Evolutionary conservation across 2,888 invertebrate species (phyloP).

Genomic region (Agrotis ipsilon): DNA sequence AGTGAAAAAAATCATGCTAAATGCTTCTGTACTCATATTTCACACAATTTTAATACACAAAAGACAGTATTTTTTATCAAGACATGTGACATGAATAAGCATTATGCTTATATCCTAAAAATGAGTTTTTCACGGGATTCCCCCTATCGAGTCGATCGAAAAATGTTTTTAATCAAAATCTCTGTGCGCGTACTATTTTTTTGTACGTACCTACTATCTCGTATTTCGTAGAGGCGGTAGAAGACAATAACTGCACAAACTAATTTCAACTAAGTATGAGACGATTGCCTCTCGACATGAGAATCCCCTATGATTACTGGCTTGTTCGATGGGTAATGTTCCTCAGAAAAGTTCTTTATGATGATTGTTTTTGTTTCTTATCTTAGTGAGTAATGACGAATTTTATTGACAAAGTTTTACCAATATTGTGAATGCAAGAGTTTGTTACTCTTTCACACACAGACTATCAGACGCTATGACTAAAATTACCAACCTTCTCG

Average conservation of each 20-base stretch:
- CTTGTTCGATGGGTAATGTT: slow-evolving; percentile 12
- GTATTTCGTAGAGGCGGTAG: slow-evolving; percentile 12
- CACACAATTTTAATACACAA: too few relatives aligned
- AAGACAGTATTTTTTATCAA: neutral
- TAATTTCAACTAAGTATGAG: slow-evolving; percentile 14
- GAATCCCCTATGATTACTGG: neutral
- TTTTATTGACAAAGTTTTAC: too few relatives aligned
- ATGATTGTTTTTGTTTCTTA: slow-evolving; percentile 12
- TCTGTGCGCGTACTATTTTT: neutral
- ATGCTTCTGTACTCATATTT: too few relatives aligned
- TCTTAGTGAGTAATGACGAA: neutral
- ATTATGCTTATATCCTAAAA: neutral
- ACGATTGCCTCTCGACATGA: too few relatives aligned
- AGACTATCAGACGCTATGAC: too few relatives aligned
- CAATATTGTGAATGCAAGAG: too few relatives aligned
- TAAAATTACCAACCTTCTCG: too few relatives aligned
- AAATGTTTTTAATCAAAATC: neutral
- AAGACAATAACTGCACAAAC: slow-evolving; percentile 19
- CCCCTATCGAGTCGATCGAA: neutral
- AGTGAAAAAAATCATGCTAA: too few relatives aligned
- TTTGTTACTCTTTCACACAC: too few relatives aligned
- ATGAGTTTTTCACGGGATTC: neutral
- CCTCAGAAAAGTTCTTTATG: slow-evolving; percentile 11
- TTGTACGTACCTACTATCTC: neutral
- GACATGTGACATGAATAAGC: too few relatives aligned